phyloP scores from a whole-genome alignment of 2,113 vertebrate species.

The Eurystomus gularis region DNA sequence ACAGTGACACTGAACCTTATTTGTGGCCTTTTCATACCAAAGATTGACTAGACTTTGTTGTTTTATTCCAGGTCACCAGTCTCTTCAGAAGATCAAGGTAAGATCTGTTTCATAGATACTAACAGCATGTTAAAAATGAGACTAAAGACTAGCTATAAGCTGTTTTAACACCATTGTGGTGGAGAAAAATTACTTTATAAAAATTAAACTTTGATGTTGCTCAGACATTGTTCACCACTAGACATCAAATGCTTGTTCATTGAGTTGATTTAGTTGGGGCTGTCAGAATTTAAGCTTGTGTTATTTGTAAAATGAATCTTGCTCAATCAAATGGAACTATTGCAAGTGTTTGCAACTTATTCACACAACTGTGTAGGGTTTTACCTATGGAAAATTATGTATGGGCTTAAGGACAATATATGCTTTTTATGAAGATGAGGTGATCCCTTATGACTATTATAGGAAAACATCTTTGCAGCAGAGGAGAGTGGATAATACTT shows the following conservation, averaged over 20 bases:
- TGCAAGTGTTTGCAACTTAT: background rate
- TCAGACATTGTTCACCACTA: background rate
- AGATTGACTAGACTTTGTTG: constrained; percentile 68
- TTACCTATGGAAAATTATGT: background rate
- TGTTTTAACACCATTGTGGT: background rate
- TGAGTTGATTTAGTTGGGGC: background rate
- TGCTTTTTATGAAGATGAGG: background rate
- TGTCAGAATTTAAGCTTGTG: background rate
- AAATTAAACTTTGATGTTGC: background rate
- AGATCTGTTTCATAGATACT: constrained; percentile 44
- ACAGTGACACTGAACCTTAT: background rate
- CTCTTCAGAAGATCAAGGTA: constrained; percentile 82
- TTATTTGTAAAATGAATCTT: background rate
- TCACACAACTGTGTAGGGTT: background rate
- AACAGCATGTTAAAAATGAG: background rate
- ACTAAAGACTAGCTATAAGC: background rate
- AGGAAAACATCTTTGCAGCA: background rate
- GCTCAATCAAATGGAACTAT: background rate
- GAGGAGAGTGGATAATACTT: background rate
- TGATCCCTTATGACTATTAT: background rate
- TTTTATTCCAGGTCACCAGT: constrained; percentile 76
- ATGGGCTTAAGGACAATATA: accelerated
- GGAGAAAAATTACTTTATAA: background rate
- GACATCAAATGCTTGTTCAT: background rate
- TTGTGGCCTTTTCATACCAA: background rate